Conservation (phyloP, 2,797 vertebrate species). For the Neoniphon sammara region DNA sequence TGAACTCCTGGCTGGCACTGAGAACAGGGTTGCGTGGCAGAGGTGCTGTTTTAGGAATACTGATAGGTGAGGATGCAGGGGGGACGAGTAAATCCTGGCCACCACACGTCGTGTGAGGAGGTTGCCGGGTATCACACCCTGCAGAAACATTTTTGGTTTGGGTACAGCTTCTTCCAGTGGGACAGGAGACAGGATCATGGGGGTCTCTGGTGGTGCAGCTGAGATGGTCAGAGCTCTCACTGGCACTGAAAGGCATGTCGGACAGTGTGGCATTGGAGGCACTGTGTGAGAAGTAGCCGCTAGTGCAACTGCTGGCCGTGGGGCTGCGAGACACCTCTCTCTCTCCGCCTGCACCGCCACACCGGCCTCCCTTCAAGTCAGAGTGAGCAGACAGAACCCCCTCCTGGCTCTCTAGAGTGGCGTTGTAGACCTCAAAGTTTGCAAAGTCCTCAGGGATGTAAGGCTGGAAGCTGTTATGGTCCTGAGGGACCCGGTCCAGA, state of each 20-base stretch:
- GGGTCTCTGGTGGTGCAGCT: slow-evolving; percentile 81
- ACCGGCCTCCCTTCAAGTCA: slow-evolving; percentile 58
- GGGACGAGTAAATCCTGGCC: slow-evolving; percentile 28
- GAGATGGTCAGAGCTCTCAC: slow-evolving; percentile 94
- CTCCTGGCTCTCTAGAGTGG: slow-evolving; percentile 87
- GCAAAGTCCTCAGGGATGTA: slow-evolving; percentile 97
- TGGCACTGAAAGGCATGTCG: slow-evolving; percentile 89
- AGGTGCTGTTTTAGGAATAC: slow-evolving; percentile 61
- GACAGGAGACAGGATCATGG: slow-evolving; percentile 71
- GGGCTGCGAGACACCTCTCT: slow-evolving; percentile 92
- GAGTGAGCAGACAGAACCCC: slow-evolving; percentile 36
- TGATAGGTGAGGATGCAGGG: slow-evolving; percentile 54
- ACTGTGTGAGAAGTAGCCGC: slow-evolving; percentile 98
- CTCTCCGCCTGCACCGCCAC: slow-evolving; percentile 69
- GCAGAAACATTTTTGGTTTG: slow-evolving; percentile 83
- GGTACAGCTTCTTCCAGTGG: slow-evolving; percentile 54
- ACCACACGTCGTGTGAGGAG: slow-evolving; percentile 26
- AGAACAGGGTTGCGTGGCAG: slow-evolving; percentile 62
- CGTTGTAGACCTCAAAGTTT: slow-evolving; percentile 98
- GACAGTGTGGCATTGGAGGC: slow-evolving; percentile 95
- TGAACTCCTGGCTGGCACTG: slow-evolving; percentile 87
- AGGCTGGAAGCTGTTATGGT: slow-evolving; percentile 80
- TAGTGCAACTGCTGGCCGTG: slow-evolving; percentile 96
- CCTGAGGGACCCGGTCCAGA: slow-evolving; percentile 71
- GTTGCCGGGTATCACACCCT: slow-evolving; percentile 67